Evolutionary conservation across 2,888 invertebrate genomes (phyloP).

Genomic region (Osedax fenrisi): DNA sequence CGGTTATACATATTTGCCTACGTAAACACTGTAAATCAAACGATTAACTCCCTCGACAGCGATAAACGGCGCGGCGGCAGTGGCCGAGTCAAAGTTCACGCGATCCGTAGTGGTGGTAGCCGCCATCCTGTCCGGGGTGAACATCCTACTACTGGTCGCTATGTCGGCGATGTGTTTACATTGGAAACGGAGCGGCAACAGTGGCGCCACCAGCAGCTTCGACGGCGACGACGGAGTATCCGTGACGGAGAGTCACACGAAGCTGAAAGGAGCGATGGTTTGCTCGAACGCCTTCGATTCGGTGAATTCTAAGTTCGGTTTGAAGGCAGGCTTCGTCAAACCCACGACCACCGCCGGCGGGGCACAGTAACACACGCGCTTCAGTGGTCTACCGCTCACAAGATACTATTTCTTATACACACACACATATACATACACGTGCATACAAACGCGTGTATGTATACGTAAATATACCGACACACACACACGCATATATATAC

Average conservation of each 20-base stretch:
- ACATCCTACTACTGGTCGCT: constrained; percentile 12
- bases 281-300: neutral
- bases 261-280: no score
- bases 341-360: no score
- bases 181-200: neutral
- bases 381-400: no score
- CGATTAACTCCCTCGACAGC: no score
- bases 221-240: neutral
- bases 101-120: neutral
- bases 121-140: neutral
- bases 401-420: no score
- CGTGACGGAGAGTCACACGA: neutral
- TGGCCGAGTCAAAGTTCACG: no score
- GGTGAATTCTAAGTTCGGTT: neutral
- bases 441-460: neutral
- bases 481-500: neutral
- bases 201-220: neutral
- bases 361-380: no score
- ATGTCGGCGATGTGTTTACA: neutral
- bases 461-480: neutral
- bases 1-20: no score
- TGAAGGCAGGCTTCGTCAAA: neutral
- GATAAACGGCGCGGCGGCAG: no score
- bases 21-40: no score
- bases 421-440: neutral